Conservation (phyloP, 2,797 vertebrate genomes). For the Acrossocheilus fasciatus region DNA sequence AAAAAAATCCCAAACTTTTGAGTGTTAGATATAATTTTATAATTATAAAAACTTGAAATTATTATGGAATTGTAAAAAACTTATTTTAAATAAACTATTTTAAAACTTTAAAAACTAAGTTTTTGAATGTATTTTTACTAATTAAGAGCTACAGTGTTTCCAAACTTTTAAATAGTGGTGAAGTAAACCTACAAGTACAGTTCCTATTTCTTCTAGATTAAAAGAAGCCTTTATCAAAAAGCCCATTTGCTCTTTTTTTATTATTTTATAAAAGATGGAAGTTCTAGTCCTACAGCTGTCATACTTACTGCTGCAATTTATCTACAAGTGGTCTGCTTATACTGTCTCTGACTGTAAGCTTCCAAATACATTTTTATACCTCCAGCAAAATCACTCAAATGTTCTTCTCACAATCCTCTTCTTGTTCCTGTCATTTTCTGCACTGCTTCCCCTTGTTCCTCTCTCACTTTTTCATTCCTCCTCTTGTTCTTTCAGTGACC, state of each 20-base stretch:
- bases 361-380: constrained; percentile 40
- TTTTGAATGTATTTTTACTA: not conserved
- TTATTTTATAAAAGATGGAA: not conserved
- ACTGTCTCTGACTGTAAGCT: not conserved
- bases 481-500: constrained; percentile 23
- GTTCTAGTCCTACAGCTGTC: not conserved
- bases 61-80: no score
- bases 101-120: no score
- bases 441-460: constrained; percentile 1
- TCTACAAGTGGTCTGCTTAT: constrained; percentile 3
- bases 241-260: not conserved
- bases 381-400: constrained; percentile 14
- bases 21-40: not conserved
- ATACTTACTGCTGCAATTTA: not conserved
- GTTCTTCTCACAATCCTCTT: constrained; percentile 46
- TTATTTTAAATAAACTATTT: not conserved
- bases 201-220: not conserved
- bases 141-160: not conserved
- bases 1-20: not conserved
- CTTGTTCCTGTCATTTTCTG: constrained; percentile 23
- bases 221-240: constrained; percentile 2
- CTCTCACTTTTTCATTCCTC: constrained; percentile 37
- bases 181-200: not conserved
- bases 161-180: not conserved
- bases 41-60: not conserved